These are phyloP conservation scores for Elachura formosa DNA, from an alignment of 2,113 vertebrate genomes.

Conservation along the genomic window DNA sequence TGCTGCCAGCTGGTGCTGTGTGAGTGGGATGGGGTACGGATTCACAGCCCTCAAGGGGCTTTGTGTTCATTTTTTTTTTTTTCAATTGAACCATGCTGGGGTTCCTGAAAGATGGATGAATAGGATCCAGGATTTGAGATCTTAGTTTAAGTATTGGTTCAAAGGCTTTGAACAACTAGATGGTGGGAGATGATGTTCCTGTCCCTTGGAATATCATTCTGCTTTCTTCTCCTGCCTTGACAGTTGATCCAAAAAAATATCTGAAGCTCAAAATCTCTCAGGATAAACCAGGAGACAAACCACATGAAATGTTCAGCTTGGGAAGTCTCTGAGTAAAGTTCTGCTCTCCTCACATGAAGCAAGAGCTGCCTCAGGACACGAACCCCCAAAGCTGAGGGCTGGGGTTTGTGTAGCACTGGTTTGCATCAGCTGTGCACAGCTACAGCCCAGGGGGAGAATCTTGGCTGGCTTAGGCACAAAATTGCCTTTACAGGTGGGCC, in stretches of 20 bases:
- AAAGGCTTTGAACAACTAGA: neutral
- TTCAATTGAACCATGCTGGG: rapidly evolving
- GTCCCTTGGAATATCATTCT: rapidly evolving
- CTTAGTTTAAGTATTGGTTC: neutral
- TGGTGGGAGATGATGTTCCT: neutral
- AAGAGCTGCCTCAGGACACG: neutral
- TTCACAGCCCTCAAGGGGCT: rapidly evolving
- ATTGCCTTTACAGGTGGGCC: neutral
- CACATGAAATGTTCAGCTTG: neutral
- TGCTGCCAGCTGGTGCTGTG: neutral
- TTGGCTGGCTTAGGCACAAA: neutral
- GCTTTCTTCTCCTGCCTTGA: neutral
- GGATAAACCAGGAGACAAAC: neutral
- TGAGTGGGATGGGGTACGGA: neutral
- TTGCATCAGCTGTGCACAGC: neutral
- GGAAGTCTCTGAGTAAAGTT: neutral
- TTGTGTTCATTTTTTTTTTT: neutral
- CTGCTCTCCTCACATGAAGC: rapidly evolving
- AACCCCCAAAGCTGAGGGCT: neutral
- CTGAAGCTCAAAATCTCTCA: neutral
- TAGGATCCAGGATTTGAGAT: neutral
- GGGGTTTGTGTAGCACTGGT: rapidly evolving
- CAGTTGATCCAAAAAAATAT: neutral
- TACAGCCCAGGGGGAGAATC: neutral
- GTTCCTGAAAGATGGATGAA: neutral